Base-by-base conservation (phyloP, 2,797 vertebrate genomes). In the Brotula barbata region DNA sequence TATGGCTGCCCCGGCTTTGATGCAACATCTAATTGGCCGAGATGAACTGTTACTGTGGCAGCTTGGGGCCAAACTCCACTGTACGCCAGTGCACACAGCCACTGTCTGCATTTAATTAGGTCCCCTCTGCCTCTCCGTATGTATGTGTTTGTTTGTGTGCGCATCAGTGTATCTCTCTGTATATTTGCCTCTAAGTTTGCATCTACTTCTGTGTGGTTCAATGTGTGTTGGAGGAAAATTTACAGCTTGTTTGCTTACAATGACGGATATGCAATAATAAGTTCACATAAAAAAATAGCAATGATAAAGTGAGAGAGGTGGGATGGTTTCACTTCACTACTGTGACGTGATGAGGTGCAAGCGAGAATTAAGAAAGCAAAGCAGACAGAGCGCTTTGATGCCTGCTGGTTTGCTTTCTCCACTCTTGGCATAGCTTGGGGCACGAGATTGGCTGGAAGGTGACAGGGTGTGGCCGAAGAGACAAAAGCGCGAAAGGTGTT, bases 21-120 rank as follows among this genome's bases (percentile, higher is more conserved):
- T 89, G 88, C 73, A 16, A 67, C 80, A 88, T 86, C 77, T 90
- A 90, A 91, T 89, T 90, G 89, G 89, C 85, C 66, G 49, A 89
- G 83, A 90, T 89, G 86, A 89, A 89, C 88, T 89, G 86, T 87
- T 82, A 77, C 83, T 73, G 84, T 75, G 76, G 87, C 82, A 80
- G 86, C 86, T 85, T 87, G 85, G 81, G 77, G 81, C 77, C 78
- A 23, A 12, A 77, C 73, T 71, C 66, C 73, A 82, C 83, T 82
- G 81, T 87, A 85, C 40, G 17, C 67, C 73, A 43, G 78, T 82
- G 73, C 82, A 85, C 85, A 85, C 79, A 69, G 71, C 70, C 69
- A 73, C 84, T 75, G 76, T 75, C 75, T 80, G 74, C 70, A 77
- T 88, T 87, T 89, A 89, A 89, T 89, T 88, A 87, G 85, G 80